Conservation (phyloP, 2,888 invertebrate genomes). For the Diaperis boleti region DNA sequence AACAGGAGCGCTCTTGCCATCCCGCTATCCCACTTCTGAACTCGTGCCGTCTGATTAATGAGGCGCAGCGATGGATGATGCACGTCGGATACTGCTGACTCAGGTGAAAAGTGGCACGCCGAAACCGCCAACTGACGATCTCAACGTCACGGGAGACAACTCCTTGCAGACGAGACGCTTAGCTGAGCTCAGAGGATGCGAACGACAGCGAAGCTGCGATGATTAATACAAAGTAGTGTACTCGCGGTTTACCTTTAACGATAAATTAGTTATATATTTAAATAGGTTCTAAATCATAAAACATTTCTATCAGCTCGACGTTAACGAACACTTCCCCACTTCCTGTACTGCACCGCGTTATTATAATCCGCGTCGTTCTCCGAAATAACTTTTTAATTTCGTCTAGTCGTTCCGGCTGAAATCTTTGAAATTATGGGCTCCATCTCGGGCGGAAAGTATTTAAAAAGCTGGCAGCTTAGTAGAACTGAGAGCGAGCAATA, state of each 20-base stretch:
- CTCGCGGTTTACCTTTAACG: too few relatives aligned
- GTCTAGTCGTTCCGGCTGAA: constrained; percentile 55
- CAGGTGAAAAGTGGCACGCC: constrained; percentile 56
- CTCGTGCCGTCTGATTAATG: constrained; percentile 56
- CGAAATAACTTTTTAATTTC: constrained; percentile 58
- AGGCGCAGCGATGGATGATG: constrained; percentile 55
- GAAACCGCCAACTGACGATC: constrained; percentile 53
- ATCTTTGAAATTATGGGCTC: constrained; percentile 62
- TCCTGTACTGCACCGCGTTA: constrained; percentile 22
- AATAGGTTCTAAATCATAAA: too few relatives aligned
- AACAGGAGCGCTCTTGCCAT: constrained; percentile 14
- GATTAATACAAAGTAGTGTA: too few relatives aligned
- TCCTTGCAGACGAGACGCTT: constrained; percentile 5
- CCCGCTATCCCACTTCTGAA: constrained; percentile 25
- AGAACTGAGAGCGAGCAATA: constrained; percentile 61
- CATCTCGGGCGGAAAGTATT: constrained; percentile 58
- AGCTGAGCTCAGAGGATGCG: too few relatives aligned
- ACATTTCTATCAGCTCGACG: too few relatives aligned
- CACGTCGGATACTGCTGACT: constrained; percentile 60
- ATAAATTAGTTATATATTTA: too few relatives aligned
- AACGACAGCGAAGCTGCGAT: too few relatives aligned
- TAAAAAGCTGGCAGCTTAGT: constrained; percentile 62
- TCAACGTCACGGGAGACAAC: constrained; percentile 47
- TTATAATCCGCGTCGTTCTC: constrained; percentile 14
- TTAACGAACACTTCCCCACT: too few relatives aligned